These are phyloP conservation scores for Plebejus anna DNA, from an alignment of 2,888 invertebrate genomes.

Conservation along the genomic window DNA sequence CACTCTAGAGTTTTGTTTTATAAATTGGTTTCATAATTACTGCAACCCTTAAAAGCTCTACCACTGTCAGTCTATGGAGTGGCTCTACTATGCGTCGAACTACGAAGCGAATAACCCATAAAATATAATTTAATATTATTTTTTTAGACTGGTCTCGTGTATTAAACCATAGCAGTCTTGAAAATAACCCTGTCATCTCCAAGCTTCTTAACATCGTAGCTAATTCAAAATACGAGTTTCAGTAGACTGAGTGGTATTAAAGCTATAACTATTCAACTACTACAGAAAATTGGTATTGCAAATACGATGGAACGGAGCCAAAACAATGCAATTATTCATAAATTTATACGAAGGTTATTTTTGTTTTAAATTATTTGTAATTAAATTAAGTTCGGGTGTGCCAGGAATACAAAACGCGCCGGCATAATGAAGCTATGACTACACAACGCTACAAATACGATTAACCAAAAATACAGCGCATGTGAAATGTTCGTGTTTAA, in stretches of 20 bases:
- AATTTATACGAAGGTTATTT: constrained; percentile 9
- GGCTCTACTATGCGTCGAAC: no score
- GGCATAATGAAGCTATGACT: constrained; percentile 17
- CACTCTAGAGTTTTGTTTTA: no score
- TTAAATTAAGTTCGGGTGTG: constrained; percentile 12
- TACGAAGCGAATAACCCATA: no score
- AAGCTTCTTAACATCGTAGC: no score
- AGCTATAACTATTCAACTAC: background rate
- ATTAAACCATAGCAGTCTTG: no score
- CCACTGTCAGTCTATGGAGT: no score
- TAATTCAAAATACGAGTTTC: no score
- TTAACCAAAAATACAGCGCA: constrained; percentile 3
- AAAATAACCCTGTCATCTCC: no score
- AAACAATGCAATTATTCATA: constrained; percentile 25
- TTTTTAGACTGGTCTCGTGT: no score
- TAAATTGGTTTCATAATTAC: no score
- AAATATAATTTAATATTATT: no score
- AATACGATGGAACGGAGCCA: constrained; percentile 7
- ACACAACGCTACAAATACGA: constrained; percentile 5
- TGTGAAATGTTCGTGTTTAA: background rate
- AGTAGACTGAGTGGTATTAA: background rate
- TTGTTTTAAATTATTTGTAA: constrained; percentile 14
- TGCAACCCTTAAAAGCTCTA: no score
- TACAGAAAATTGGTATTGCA: constrained; percentile 13
- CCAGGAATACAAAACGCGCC: constrained; percentile 4